These are phyloP conservation scores for Perdix hodgsoniae DNA, from an alignment of 2,797 vertebrate genomes.

Conservation along the genomic window DNA sequence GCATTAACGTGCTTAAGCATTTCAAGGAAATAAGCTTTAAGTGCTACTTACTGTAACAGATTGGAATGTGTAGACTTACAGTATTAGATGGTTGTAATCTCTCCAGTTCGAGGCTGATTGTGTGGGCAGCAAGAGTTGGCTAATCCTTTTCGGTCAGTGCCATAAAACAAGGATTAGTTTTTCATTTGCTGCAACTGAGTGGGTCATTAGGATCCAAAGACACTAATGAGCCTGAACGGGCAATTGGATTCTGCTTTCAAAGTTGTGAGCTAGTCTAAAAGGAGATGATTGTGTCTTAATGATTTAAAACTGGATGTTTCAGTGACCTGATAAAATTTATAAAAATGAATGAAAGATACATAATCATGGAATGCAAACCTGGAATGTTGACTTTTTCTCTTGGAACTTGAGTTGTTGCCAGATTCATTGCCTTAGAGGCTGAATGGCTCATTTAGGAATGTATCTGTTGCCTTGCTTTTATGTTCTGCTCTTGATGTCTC, in stretches of 20 bases:
- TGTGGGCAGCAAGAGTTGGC: conserved; percentile 69
- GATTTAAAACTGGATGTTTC: conserved; percentile 38
- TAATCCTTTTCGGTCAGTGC: conserved; percentile 74
- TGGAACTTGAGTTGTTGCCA: conserved; percentile 53
- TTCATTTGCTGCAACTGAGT: conserved; percentile 76
- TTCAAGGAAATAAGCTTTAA: conserved; percentile 73
- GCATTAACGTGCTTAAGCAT: conserved; percentile 61
- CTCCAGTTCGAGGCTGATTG: conserved; percentile 58
- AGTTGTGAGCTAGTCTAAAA: conserved; percentile 50
- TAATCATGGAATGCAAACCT: conserved; percentile 42
- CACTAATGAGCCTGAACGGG: conserved; percentile 73
- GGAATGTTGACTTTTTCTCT: conserved; percentile 58
- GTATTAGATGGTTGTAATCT: conserved; percentile 72
- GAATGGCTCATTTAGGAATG: conserved; percentile 81
- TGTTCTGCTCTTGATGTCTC: conserved; percentile 83
- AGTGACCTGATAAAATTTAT: no score
- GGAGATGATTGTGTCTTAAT: conserved; percentile 38
- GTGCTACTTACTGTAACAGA: conserved; percentile 74
- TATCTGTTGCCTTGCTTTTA: conserved; percentile 73
- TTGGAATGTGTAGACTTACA: conserved; percentile 75
- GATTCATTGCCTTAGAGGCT: conserved; percentile 76
- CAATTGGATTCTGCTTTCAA: conserved; percentile 72
- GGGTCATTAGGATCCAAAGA: conserved; percentile 76
- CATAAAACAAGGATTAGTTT: conserved; percentile 79
- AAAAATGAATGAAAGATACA: conserved; percentile 3